Conservation (phyloP, 2,113 vertebrate species). For the Triplophysa tibetana region DNA sequence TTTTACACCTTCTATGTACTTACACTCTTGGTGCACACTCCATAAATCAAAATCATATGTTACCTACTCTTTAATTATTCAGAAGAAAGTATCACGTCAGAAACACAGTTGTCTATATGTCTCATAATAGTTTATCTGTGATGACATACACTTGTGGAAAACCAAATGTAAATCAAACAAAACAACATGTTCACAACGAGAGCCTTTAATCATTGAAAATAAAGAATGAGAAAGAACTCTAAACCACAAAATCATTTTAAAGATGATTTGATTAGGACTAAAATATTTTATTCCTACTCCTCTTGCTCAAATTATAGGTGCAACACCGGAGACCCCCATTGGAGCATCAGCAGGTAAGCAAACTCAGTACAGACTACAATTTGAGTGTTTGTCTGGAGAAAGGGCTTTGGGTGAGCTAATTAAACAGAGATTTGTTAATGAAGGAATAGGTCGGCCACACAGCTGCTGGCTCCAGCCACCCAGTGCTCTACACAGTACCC, state of each 20-base stretch:
- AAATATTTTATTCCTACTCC: slow-evolving; percentile 31
- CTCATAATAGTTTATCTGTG: too few species aligned
- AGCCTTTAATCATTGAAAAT: too few species aligned
- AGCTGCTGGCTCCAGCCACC: slow-evolving; percentile 70
- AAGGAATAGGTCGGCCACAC: slow-evolving; percentile 62
- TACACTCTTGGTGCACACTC: too few species aligned
- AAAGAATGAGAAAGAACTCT: too few species aligned
- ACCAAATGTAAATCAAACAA: not conserved
- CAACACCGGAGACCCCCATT: slow-evolving; percentile 50
- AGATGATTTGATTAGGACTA: slow-evolving; percentile 37
- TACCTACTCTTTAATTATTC: too few species aligned
- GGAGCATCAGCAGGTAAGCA: slow-evolving; percentile 30
- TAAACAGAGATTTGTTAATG: slow-evolving; percentile 73
- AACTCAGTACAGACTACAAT: slow-evolving; percentile 58
- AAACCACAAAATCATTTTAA: not conserved
- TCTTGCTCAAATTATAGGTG: slow-evolving; percentile 20
- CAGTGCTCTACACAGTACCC: slow-evolving; percentile 53
- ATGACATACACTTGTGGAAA: too few species aligned
- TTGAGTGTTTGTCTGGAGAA: slow-evolving; percentile 48
- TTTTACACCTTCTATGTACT: too few species aligned
- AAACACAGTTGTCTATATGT: too few species aligned
- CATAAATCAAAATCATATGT: too few species aligned
- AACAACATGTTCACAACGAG: not conserved
- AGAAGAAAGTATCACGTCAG: too few species aligned
- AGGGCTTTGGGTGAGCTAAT: slow-evolving; percentile 64